Conservation (phyloP, 2,113 vertebrate genomes). For the Climacteris rufus region DNA sequence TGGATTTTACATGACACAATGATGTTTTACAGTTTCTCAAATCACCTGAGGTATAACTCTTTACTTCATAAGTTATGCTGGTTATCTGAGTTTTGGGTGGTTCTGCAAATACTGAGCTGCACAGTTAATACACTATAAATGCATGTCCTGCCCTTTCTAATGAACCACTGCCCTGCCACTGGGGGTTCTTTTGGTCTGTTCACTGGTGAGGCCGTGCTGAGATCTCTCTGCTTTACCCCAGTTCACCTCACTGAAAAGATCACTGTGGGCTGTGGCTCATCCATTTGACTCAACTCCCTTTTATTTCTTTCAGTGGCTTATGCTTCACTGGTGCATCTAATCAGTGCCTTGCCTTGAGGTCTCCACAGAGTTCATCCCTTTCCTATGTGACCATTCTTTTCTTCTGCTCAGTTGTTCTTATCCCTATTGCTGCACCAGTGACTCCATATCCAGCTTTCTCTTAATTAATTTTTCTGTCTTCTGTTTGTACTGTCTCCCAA, state of each 20-base stretch:
- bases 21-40: not conserved
- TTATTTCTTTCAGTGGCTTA: not conserved
- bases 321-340: not conserved
- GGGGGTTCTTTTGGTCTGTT: not conserved
- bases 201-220: not conserved
- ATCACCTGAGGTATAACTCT: not conserved
- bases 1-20: not conserved
- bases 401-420: not conserved
- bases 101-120: not conserved
- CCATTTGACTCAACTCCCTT: not conserved
- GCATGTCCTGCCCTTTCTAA: not conserved
- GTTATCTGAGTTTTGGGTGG: not conserved
- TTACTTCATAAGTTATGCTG: not conserved
- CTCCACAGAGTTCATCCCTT: not conserved
- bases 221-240: not conserved
- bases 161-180: not conserved
- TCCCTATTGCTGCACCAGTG: not conserved
- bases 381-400: not conserved
- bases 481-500: not conserved
- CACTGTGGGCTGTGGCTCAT: not conserved
- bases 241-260: not conserved
- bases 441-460: not conserved
- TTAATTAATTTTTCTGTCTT: not conserved
- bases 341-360: conserved; percentile 14
- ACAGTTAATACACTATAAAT: not conserved